Base-by-base conservation (phyloP, 2,113 vertebrate species). In the Leptobrachium ailaonicum region DNA sequence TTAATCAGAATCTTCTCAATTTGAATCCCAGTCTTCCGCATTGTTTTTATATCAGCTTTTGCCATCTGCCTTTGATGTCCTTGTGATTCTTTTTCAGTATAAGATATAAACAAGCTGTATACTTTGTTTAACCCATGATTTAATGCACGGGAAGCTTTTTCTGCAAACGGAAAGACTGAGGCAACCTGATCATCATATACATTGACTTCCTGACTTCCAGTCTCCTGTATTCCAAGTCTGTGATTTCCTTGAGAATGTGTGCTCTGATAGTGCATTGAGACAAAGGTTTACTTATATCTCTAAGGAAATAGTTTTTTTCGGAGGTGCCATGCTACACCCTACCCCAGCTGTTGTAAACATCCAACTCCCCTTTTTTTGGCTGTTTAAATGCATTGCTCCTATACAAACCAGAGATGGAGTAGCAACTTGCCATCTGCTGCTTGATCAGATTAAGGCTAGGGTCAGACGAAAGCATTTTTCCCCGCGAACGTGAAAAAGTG, bases 31-130 rank as follows among this genome's bases (percentile, higher is more conserved):
- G 77, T 44, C 40, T 79, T 79, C 71, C 71, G 45, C 71, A 81
- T 81, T 74, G 9, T 81, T 69, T 8, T 62, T 12, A 20, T 75
- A 75, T 81, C 79, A 74, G 43, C 11, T 4, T 75, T 62, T n/a
- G 66, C 53, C 20, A 81, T 81, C 79, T 47, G 42, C 54, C 79
- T 81, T 81, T 81, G 79, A 81, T 75, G 71, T 74, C 6, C 43
- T 68, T 73, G 42, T 50, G 71, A 75, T 62, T 60, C 73, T 80
- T 45, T 67, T 73, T 67, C 41, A 70, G 42, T 42, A 60, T 68
- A 67, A 63, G 41, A 68, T 41, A 62, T 75, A 75, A 80, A 80
- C 79, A 80, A 80, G 14, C 66, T 32, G 56, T 53, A 66, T 14
- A 47, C 69, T 47, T 73, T 73, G 50, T 68, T 81, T 81, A 81